Percentiles rank a stretch among this genome's conserved stretches.
Conservation (phyloP, 1,140 invertebrate genomes). For the Orchestia grillus region DNA sequence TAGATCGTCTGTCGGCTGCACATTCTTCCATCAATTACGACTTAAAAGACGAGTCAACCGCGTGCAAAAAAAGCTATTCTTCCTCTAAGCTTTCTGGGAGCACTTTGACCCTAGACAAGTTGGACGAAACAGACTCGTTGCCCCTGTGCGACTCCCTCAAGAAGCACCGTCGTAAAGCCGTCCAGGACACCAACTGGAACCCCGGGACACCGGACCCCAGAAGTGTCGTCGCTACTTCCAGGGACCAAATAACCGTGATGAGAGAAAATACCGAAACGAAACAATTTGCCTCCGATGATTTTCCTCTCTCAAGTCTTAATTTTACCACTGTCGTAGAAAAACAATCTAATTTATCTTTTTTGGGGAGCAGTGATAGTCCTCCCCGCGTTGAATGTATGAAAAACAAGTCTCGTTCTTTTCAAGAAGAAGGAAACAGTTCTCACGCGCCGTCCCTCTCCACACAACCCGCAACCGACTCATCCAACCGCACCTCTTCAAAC, state of each 20-base stretch:
- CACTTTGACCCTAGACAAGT: not conserved
- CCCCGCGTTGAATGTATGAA: too few species aligned
- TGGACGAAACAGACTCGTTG: conserved; percentile 4
- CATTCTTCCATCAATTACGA: not conserved
- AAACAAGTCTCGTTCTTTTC: not conserved
- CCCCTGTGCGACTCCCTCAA: conserved; percentile 30
- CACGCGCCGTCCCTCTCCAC: not conserved
- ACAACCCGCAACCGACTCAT: not conserved
- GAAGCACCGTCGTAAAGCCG: not conserved
- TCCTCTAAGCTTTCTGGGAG: not conserved
- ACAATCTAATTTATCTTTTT: not conserved
- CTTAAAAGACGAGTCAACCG: not conserved
- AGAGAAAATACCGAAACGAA: not conserved
- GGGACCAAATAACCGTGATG: not conserved
- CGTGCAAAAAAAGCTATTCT: not conserved
- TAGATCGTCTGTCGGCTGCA: not conserved
- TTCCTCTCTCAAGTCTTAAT: not conserved
- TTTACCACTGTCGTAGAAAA: not conserved
- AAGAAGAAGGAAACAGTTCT: not conserved
- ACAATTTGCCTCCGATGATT: not conserved
- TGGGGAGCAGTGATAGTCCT: not conserved
- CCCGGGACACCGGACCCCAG: not conserved
- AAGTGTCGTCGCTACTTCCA: too few species aligned
- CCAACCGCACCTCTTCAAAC: not conserved
- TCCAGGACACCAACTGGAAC: not conserved